Conservation (phyloP, 2,797 vertebrate species). For the Anniella stebbinsi region DNA sequence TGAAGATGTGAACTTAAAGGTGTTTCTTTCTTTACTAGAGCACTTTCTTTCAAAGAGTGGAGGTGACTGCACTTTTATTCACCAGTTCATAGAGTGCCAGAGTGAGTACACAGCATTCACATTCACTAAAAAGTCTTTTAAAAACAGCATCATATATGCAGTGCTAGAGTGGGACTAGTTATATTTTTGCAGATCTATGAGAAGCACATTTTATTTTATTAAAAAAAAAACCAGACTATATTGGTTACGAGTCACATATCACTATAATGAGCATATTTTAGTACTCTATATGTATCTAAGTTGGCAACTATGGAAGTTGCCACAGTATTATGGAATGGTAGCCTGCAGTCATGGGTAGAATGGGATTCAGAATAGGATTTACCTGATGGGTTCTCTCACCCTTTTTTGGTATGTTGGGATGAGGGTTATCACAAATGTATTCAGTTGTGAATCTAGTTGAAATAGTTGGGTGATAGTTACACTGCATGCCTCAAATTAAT, state of each 20-base stretch:
- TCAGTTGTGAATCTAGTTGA: neutral
- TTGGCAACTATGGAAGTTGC: neutral
- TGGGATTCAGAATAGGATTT: neutral
- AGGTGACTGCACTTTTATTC: conserved; percentile 95
- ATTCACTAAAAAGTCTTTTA: conserved; percentile 70
- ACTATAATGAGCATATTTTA: neutral
- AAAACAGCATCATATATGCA: neutral
- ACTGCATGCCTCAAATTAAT: neutral
- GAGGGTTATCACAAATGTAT: neutral
- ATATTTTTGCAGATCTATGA: neutral
- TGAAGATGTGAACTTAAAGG: conserved; percentile 74
- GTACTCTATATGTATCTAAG: neutral
- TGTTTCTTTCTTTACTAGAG: conserved; percentile 95
- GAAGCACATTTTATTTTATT: conserved; percentile 5
- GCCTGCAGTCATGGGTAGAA: neutral
- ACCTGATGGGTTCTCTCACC: neutral
- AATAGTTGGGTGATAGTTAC: neutral
- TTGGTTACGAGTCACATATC: conserved; percentile 1
- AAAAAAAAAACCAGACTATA: neutral
- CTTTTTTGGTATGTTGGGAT: neutral
- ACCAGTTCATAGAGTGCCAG: conserved; percentile 96
- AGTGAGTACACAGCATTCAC: conserved; percentile 92
- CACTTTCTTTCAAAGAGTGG: conserved; percentile 97
- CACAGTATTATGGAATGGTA: neutral
- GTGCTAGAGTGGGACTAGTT: conserved; percentile 24